Base-by-base conservation (phyloP, 2,113 vertebrate species). In the Lontra canadensis region DNA sequence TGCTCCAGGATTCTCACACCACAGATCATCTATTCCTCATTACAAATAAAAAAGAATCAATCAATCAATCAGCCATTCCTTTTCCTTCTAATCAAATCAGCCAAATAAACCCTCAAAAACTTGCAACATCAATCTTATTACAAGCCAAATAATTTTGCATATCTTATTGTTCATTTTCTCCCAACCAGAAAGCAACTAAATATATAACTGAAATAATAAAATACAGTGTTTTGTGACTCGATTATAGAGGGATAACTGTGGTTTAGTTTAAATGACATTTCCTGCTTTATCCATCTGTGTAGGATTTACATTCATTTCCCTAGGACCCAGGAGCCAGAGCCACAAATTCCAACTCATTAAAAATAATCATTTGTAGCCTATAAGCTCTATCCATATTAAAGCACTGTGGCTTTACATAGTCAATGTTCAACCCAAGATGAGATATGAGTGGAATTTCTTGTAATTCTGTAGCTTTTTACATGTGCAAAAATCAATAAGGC, bases 401-500 rank as follows among this genome's bases (percentile, higher is more conserved):
- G 89, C 55, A 18, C 7, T 74, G 23, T 21, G 15, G 8, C 36
- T 98, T 98, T 96, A 74, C 14, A 61, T 42, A 95, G 39, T 92
- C 76, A 55, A 12, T 92, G 10, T 76, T 88, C 13, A 11, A 63
- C 65, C 26, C 31, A 73, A 82, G 59, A 95, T 96, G 47, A 96
- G 39, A 63, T 95, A 85, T 71, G 79, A 92, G 76, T 92, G 1
- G 80, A 71, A 39, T 49, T 97, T 52, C n/a, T 98, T 84, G 6
- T 90, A 73, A 63, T 97, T 69, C 71, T 80, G 4, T 12, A 81
- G 25, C 78, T 91, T 80, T 95, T 97, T 89, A 76, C 12, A 1
- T 92, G 65, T 97, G 23, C 67, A 97, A 97, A 97, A 98, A 94
- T 97, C 93, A 96, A 2, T 78, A 98, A 92, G 34, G 4, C 14